These are phyloP conservation scores for Dendroctonus valens DNA, from an alignment of 1,140 invertebrate species.

Conservation along the genomic window DNA sequence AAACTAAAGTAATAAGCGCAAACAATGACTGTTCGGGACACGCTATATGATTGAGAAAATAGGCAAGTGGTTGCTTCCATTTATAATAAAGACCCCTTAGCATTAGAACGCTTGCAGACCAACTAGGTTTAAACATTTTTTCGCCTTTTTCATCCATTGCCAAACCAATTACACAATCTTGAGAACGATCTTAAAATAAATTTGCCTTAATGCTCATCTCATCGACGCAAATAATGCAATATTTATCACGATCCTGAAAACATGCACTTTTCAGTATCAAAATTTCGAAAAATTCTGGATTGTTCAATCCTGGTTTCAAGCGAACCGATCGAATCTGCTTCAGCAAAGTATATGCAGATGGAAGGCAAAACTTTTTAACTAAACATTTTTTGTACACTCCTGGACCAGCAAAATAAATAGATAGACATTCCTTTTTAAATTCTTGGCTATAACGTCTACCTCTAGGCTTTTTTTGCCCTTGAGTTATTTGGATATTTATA, in stretches of 20 bases:
- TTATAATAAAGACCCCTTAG: neutral
- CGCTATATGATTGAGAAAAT: no score
- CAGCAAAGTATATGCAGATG: neutral
- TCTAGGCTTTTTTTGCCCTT: neutral
- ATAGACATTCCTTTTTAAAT: conserved; percentile 3
- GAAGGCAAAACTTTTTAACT: neutral
- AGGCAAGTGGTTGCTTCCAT: conserved; percentile 18
- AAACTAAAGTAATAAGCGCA: no score
- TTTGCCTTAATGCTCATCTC: conserved; percentile 5
- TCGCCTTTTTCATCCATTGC: neutral
- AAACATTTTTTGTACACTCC: conserved; percentile 4
- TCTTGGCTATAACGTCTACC: neutral
- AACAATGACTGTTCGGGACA: no score
- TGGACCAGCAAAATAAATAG: neutral
- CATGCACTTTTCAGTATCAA: neutral
- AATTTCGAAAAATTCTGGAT: neutral
- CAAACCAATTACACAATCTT: neutral
- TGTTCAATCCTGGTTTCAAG: neutral
- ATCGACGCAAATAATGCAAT: conserved; percentile 3
- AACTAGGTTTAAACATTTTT: neutral
- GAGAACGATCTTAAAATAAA: neutral
- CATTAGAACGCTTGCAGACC: neutral
- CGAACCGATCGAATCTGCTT: neutral
- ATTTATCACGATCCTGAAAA: conserved; percentile 2
- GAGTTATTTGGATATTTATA: neutral